These are phyloP conservation scores for Lytechinus variegatus DNA, from an alignment of 35 echinoderm and acorn worm species.

Conservation along the genomic window DNA sequence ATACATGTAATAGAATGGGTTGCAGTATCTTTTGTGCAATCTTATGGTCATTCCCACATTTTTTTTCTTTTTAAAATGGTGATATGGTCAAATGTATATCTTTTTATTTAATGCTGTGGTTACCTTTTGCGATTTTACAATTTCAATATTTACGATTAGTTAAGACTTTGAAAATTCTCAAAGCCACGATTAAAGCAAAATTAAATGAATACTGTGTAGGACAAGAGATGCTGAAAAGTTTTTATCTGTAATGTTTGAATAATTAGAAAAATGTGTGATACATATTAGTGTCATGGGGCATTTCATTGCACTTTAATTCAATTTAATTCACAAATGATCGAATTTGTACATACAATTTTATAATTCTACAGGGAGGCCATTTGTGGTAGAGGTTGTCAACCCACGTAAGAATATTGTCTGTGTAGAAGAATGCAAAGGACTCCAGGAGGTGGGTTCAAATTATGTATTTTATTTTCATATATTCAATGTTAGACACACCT, in stretches of 20 bases:
- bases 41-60: not conserved
- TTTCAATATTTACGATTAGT: not conserved
- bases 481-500: not conserved
- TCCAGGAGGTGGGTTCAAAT: conserved; percentile 71
- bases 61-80: not conserved
- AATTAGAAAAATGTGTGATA: too few species aligned
- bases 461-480: not conserved
- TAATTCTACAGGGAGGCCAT: conserved; percentile 83
- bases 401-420: conserved; percentile 60
- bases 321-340: too few species aligned
- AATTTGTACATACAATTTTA: not conserved
- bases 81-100: not conserved
- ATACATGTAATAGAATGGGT: too few species aligned
- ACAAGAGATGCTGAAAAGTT: too few species aligned
- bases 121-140: not conserved
- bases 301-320: too few species aligned
- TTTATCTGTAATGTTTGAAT: too few species aligned
- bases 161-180: not conserved
- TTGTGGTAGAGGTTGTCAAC: conserved; percentile 77
- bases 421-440: conserved; percentile 64
- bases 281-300: too few species aligned
- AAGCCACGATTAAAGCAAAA: too few species aligned
- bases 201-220: too few species aligned
- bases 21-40: not conserved
- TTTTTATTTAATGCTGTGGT: not conserved